Percentiles rank a stretch among this genome's conserved stretches.
These are phyloP conservation scores for Lithophane semibrunnea DNA, from an alignment of 2,888 invertebrate species.

Conservation along the genomic window DNA sequence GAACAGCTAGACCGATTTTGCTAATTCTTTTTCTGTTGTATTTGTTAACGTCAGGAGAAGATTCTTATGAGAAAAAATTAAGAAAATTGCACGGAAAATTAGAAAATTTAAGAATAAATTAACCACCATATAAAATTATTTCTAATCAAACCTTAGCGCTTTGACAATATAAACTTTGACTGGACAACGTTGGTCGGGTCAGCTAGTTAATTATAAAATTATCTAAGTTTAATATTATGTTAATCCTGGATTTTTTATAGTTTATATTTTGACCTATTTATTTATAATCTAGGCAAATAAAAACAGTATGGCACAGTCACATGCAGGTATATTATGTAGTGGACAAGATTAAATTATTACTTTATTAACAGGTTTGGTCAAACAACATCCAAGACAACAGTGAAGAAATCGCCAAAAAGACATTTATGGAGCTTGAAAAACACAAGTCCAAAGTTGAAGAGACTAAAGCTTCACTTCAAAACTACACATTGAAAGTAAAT, in stretches of 20 bases:
- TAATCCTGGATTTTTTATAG: neutral
- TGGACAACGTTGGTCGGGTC: no score
- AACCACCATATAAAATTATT: no score
- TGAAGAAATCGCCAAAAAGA: conserved; percentile 86
- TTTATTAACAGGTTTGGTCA: conserved; percentile 80
- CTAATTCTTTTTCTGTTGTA: no score
- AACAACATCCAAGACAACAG: conserved; percentile 79
- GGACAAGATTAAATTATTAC: neutral
- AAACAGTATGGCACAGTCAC: neutral
- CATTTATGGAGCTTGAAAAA: conserved; percentile 90
- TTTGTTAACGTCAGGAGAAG: no score
- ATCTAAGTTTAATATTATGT: neutral
- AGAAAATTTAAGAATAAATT: no score
- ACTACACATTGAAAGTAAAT: conserved; percentile 80
- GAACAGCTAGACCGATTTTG: no score
- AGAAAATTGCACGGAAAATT: no score
- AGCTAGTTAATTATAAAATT: neutral
- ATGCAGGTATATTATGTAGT: neutral
- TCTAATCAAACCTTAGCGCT: no score
- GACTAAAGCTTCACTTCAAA: conserved; percentile 90
- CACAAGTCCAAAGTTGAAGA: conserved; percentile 91
- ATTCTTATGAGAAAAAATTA: no score
- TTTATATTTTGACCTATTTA: neutral
- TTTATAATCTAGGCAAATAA: neutral
- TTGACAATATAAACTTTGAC: no score